Evolutionary conservation across 2,888 invertebrate genomes (phyloP).

Genomic region (Mythimna albipuncta): DNA sequence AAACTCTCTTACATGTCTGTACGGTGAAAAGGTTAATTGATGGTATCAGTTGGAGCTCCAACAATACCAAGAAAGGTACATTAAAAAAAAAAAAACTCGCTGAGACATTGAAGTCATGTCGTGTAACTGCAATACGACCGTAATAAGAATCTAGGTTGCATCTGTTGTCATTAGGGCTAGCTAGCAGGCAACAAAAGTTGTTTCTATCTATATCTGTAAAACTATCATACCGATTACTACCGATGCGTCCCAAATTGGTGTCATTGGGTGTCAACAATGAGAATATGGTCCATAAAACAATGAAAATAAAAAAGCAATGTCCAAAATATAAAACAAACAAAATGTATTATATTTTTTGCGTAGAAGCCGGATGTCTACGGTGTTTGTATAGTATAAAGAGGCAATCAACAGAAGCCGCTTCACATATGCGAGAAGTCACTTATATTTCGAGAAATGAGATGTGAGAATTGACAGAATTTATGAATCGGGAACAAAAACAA

Average conservation of each 20-base stretch:
- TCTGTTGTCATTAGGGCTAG: constrained; percentile 53
- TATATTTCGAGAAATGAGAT: background rate
- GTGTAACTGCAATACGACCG: constrained; percentile 41
- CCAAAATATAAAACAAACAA: no score
- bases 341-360: no score
- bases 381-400: constrained; percentile 2
- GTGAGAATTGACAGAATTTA: background rate
- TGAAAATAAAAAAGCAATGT: no score
- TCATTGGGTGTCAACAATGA: no score
- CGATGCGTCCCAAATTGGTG: no score
- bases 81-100: constrained; percentile 19
- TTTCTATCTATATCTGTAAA: background rate
- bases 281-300: no score
- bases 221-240: no score
- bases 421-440: background rate
- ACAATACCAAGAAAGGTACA: constrained; percentile 28
- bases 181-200: constrained; percentile 19
- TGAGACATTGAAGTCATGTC: constrained; percentile 31
- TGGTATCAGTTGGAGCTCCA: constrained; percentile 13
- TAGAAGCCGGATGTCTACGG: no score
- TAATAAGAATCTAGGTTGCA: constrained; percentile 64
- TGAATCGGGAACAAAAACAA: no score
- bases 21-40: constrained; percentile 29
- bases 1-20: background rate
- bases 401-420: background rate